Conservation (phyloP, 2,113 vertebrate genomes). For the Herpetotheres cachinnans region DNA sequence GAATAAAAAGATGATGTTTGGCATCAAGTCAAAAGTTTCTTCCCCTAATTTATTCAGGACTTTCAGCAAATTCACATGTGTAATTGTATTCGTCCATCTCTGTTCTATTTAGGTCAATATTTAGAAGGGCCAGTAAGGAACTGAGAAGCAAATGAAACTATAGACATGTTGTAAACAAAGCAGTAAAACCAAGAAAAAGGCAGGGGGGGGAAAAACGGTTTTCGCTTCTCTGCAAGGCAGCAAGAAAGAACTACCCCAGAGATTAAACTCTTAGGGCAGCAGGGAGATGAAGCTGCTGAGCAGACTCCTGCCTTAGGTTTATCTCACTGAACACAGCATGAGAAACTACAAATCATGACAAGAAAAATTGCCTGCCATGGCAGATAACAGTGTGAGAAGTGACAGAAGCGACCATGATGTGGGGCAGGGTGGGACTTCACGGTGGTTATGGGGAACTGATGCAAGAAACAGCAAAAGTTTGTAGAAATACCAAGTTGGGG, state of each 20-base stretch:
- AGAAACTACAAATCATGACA: not conserved
- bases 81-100: not conserved
- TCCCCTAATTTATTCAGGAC: not conserved
- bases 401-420: not conserved
- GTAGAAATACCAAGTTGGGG: not conserved
- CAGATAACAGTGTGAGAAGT: not conserved
- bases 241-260: not conserved
- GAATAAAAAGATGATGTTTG: not conserved
- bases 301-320: not conserved
- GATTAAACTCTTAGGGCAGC: not conserved
- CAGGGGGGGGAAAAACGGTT: rapidly evolving
- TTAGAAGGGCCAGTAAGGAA: not conserved
- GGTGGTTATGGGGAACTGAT: not conserved
- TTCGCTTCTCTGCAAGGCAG: not conserved
- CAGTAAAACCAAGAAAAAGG: not conserved
- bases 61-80: not conserved
- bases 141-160: not conserved
- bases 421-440: not conserved
- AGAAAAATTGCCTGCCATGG: not conserved
- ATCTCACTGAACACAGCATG: not conserved
- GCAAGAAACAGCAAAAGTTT: not conserved
- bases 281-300: not conserved
- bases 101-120: not conserved
- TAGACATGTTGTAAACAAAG: not conserved
- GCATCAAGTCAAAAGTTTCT: not conserved